Evolutionary conservation across 2,797 vertebrate species (phyloP).

Genomic region (Tapera naevia): DNA sequence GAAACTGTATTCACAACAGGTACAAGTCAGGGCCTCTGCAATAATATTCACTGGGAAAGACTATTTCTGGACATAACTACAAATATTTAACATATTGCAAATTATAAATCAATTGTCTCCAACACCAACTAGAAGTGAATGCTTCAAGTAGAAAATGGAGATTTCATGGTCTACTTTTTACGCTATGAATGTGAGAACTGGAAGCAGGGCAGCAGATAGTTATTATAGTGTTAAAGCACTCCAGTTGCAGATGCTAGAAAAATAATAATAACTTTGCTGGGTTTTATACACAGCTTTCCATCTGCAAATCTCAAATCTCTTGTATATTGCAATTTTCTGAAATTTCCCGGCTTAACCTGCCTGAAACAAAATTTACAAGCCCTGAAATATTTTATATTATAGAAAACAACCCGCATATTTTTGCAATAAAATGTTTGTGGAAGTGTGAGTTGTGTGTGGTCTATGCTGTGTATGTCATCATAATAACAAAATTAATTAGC

Average conservation of each 20-base stretch:
- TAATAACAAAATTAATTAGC: slow-evolving; percentile 23
- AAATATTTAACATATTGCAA: not conserved
- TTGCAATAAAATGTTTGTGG: slow-evolving; percentile 27
- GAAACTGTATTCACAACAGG: not conserved
- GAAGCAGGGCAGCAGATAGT: not conserved
- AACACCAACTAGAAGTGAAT: not conserved
- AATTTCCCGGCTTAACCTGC: slow-evolving; percentile 31
- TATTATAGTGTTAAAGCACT: not conserved
- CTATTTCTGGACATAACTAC: slow-evolving; percentile 19
- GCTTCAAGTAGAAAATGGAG: not conserved
- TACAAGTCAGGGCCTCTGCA: not conserved
- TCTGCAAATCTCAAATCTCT: slow-evolving; percentile 23
- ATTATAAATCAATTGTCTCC: not conserved
- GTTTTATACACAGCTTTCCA: slow-evolving; percentile 6
- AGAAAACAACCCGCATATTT: slow-evolving; percentile 9
- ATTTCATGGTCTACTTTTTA: not conserved
- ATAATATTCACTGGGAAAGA: not conserved
- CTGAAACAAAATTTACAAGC: slow-evolving; percentile 17
- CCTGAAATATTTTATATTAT: slow-evolving; percentile 6
- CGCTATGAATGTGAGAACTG: not conserved
- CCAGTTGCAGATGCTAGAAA: not conserved
- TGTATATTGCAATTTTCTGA: slow-evolving; percentile 34
- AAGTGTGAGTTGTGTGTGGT: slow-evolving; percentile 13
- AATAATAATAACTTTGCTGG: not conserved
- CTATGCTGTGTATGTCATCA: not conserved